Percentiles rank a stretch among this genome's conserved stretches.
Conservation (phyloP, 1,140 invertebrate species). For the Megalopta genalis region DNA sequence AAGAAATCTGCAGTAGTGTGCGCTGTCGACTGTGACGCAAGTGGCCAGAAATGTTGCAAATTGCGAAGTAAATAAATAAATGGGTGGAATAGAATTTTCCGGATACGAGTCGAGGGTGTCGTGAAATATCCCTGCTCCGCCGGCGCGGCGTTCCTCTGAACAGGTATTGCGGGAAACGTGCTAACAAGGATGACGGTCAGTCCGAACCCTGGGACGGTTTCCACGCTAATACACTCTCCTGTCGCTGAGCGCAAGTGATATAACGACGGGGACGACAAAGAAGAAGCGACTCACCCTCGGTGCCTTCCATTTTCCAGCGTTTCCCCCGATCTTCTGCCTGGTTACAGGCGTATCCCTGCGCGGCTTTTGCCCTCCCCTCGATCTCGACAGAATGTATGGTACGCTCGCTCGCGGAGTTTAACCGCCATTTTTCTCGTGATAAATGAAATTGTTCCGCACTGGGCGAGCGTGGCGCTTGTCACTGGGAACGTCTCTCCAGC, state of each 20-base stretch:
- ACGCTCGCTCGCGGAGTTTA: slow-evolving; percentile 66
- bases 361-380: not conserved
- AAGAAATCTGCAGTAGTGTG: too few species aligned
- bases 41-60: too few species aligned
- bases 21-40: too few species aligned
- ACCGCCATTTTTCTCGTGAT: slow-evolving; percentile 74
- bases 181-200: slow-evolving; percentile 6
- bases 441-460: slow-evolving; percentile 74
- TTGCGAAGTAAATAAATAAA: not conserved
- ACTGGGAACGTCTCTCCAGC: slow-evolving; percentile 34
- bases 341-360: not conserved
- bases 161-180: not conserved
- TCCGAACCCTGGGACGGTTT: slow-evolving; percentile 8
- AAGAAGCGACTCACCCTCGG: slow-evolving; percentile 24
- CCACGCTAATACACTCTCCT: slow-evolving; percentile 50
- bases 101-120: not conserved
- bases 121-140: not conserved
- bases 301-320: slow-evolving; percentile 40
- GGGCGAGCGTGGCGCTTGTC: slow-evolving; percentile 34
- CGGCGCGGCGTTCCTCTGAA: not conserved
- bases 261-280: slow-evolving; percentile 30
- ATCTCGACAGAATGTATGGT: slow-evolving; percentile 63
- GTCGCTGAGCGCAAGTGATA: not conserved
- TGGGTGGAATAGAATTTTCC: not conserved
- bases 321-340: slow-evolving; percentile 21